Conservation (phyloP, 2,888 invertebrate species). For the Sarcophaga caerulescens region DNA sequence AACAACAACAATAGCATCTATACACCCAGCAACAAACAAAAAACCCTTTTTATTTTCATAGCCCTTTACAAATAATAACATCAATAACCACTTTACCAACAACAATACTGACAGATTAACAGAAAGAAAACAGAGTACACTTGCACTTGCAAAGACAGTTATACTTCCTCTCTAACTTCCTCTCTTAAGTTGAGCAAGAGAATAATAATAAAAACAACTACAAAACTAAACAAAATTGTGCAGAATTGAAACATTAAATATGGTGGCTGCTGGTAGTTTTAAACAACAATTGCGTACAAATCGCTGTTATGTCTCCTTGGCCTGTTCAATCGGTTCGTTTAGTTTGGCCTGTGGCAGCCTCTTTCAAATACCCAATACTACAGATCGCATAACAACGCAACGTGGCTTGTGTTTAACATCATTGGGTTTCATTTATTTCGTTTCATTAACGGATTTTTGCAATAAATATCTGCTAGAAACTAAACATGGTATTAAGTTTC, state of each 20-base stretch:
- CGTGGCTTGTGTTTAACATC: conserved; percentile 85
- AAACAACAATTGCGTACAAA: conserved; percentile 72
- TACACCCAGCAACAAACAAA: not conserved
- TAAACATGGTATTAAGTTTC: conserved; percentile 83
- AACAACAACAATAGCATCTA: not conserved
- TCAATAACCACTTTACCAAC: too few species aligned
- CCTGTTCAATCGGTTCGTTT: conserved; percentile 80
- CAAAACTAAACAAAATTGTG: not conserved
- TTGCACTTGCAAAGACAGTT: not conserved
- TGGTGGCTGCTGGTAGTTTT: conserved; percentile 63
- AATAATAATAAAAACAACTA: too few species aligned
- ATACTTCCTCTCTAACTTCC: not conserved
- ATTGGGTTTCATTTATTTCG: conserved; percentile 86
- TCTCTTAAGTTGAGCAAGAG: not conserved
- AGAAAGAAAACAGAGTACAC: not conserved
- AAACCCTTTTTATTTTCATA: not conserved
- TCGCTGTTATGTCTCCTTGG: conserved; percentile 79
- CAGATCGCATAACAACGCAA: conserved; percentile 84
- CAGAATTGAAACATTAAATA: not conserved
- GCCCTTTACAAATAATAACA: not conserved
- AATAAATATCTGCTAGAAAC: conserved; percentile 85
- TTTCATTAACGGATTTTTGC: conserved; percentile 85
- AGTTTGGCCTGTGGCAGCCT: conserved; percentile 80
- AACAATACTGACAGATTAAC: not conserved
- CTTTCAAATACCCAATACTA: conserved; percentile 79